These are phyloP conservation scores for Myzus persicae DNA, from an alignment of 1,140 invertebrate species.

Conservation along the genomic window DNA sequence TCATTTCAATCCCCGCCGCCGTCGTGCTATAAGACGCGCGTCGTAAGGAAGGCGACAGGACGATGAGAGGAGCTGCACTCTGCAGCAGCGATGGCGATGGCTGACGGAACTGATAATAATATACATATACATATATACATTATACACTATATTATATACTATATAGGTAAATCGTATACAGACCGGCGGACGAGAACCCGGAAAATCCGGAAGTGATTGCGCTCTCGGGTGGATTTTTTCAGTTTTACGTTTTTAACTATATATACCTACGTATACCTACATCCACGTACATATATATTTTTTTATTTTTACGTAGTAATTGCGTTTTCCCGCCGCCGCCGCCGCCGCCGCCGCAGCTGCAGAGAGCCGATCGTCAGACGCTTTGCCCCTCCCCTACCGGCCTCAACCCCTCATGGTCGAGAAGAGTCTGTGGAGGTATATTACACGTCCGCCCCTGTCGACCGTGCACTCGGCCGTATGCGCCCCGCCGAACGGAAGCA, in stretches of 20 bases:
- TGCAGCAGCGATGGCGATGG: background rate
- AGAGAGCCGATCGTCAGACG: background rate
- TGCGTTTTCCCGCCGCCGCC: background rate
- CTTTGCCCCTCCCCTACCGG: background rate
- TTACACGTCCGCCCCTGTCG: background rate
- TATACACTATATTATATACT: background rate
- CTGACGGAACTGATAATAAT: background rate
- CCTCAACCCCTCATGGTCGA: background rate
- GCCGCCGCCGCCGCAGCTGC: background rate
- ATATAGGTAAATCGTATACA: background rate
- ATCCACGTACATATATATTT: background rate
- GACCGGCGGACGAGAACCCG: background rate
- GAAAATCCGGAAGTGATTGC: slow-evolving; percentile 49
- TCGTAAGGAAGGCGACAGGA: background rate
- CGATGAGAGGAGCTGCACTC: background rate
- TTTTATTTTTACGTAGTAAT: slow-evolving; percentile 2
- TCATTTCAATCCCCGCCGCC: background rate
- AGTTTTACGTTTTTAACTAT: background rate
- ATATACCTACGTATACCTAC: too few relatives aligned
- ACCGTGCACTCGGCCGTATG: background rate
- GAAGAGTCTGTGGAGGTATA: background rate
- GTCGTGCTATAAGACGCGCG: background rate
- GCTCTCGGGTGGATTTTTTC: background rate
- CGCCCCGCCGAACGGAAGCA: slow-evolving; percentile 26
- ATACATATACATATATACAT: background rate